Evolutionary conservation across 2,113 vertebrate genomes (phyloP).

Genomic region (Passer domesticus): DNA sequence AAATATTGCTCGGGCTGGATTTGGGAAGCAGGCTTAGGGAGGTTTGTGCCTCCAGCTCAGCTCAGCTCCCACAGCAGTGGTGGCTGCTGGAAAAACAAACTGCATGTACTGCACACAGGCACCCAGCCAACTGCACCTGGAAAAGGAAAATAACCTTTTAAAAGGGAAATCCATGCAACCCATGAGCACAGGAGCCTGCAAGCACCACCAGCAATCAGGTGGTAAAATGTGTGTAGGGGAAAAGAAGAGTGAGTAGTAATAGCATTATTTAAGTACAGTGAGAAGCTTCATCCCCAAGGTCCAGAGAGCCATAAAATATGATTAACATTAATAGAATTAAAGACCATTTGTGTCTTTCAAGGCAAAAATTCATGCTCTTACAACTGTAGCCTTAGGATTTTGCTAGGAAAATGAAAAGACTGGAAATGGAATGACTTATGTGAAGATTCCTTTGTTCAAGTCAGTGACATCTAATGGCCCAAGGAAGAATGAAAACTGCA

Average conservation of each 20-base stretch:
- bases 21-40: neutral
- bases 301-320: neutral
- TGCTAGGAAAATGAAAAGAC: neutral
- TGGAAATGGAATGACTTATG: neutral
- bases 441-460: neutral
- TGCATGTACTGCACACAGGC: neutral
- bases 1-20: neutral
- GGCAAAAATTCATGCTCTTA: neutral
- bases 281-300: neutral
- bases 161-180: neutral
- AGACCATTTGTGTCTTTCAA: neutral
- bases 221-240: neutral
- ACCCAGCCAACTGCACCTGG: conserved; percentile 18
- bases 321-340: conserved; percentile 3
- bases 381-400: neutral
- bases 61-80: neutral
- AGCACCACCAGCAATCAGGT: neutral
- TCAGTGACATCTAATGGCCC: neutral
- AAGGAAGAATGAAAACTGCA: neutral
- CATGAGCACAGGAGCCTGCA: neutral
- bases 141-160: neutral
- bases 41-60: neutral
- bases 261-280: neutral
- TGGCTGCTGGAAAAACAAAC: conserved; percentile 29
- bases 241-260: neutral